Percentiles rank a stretch among this genome's conserved stretches.
Evolutionary conservation across 2,113 vertebrate species (phyloP).

Genomic region (Phylloscopus trochiloides): DNA sequence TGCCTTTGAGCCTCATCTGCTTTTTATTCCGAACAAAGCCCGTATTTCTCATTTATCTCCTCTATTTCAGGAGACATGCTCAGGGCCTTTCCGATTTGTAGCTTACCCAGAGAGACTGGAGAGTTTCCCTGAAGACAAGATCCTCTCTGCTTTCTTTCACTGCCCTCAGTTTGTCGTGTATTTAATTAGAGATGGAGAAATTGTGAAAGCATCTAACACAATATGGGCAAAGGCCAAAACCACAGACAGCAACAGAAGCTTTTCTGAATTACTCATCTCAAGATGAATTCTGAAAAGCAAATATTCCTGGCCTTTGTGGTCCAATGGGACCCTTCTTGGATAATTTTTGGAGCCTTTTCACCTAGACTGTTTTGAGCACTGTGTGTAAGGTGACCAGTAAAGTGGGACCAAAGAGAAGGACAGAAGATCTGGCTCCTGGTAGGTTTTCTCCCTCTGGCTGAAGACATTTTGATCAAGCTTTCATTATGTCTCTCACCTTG

Average conservation of each 20-base stretch:
- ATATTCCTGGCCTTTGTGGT: neutral
- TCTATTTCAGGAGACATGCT: neutral
- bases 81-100: neutral
- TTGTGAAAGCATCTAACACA: neutral
- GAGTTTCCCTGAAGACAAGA: neutral
- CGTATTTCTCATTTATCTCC: constrained; percentile 2
- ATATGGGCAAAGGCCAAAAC: neutral
- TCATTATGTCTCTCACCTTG: neutral
- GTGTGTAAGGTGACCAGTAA: neutral
- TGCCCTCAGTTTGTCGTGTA: neutral
- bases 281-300: neutral
- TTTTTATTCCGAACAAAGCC: constrained; percentile 13
- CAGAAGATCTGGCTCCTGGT: neutral
- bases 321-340: neutral
- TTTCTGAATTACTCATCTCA: neutral
- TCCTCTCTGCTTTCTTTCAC: neutral
- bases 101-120: neutral
- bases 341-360: neutral
- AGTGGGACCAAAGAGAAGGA: neutral
- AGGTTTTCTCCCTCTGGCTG: neutral
- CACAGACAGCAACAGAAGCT: neutral
- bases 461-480: neutral
- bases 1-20: constrained; percentile 1
- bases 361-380: neutral
- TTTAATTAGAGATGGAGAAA: neutral